Conservation (phyloP, 1,140 invertebrate species). For the Agrypnia vestita region DNA sequence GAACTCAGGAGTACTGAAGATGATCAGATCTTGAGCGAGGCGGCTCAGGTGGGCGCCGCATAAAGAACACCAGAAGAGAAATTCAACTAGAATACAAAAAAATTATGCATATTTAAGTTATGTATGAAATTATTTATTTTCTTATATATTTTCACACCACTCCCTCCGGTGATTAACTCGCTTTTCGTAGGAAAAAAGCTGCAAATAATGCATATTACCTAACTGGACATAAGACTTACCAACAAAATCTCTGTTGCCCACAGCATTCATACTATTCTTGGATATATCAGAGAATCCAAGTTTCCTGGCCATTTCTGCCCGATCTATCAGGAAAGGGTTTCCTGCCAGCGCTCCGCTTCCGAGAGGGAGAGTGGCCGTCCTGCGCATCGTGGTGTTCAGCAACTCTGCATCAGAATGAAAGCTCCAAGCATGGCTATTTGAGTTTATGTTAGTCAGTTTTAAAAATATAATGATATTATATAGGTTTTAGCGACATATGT, state of each 20-base stretch:
- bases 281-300: constrained; percentile 77
- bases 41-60: constrained; percentile 81
- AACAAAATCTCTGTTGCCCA: constrained; percentile 83
- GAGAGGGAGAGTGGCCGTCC: constrained; percentile 77
- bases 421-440: constrained; percentile 77
- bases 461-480: too few species aligned
- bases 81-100: constrained; percentile 77
- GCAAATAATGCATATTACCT: neutral
- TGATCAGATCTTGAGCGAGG: constrained; percentile 86
- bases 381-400: constrained; percentile 70
- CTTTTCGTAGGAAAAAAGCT: too few species aligned
- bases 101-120: too few species aligned
- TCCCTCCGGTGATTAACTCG: neutral
- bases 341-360: constrained; percentile 86
- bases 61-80: constrained; percentile 78
- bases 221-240: constrained; percentile 67
- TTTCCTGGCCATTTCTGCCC: constrained; percentile 74
- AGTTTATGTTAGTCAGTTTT: constrained; percentile 21
- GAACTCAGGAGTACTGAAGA: constrained; percentile 86
- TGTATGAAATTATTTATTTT: too few species aligned
- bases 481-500: too few species aligned
- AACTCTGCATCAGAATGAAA: constrained; percentile 77
- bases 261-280: constrained; percentile 81
- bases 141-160: neutral
- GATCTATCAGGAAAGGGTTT: constrained; percentile 81